Evolutionary conservation across 2,797 vertebrate species (phyloP).

Genomic region (Prionace glauca): DNA sequence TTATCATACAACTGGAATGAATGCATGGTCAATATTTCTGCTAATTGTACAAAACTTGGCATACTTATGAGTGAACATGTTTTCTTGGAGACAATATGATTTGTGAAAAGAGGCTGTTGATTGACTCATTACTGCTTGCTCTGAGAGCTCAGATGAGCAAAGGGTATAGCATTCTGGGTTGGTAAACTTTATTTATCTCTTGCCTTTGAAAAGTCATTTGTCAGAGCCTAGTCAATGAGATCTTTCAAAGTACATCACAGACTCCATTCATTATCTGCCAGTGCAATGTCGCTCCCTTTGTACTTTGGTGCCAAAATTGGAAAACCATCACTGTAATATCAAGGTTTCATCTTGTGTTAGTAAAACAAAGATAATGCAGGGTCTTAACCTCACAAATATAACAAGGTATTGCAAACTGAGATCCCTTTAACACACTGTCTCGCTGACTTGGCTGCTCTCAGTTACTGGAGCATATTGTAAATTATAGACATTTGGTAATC

Average conservation of each 20-base stretch:
- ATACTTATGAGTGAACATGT: not conserved
- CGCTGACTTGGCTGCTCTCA: not conserved
- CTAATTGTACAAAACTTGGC: not conserved
- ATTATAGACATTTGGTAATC: not conserved
- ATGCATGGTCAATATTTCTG: not conserved
- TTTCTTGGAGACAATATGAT: not conserved
- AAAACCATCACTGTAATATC: not conserved
- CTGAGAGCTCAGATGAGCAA: not conserved
- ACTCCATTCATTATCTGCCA: slow-evolving; percentile 23
- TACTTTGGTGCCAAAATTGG: not conserved
- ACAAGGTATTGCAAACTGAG: not conserved
- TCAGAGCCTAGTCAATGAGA: slow-evolving; percentile 11
- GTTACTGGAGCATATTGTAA: not conserved
- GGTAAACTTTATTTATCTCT: slow-evolving; percentile 2
- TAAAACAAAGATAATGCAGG: not conserved
- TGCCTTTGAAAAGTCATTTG: slow-evolving; percentile 1
- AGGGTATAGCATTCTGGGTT: not conserved
- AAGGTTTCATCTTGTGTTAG: not conserved
- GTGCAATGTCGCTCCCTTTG: not conserved
- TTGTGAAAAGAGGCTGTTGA: not conserved
- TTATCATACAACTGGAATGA: no score
- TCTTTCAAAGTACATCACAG: slow-evolving; percentile 11
- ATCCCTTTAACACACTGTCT: not conserved
- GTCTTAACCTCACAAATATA: not conserved
- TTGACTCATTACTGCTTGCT: not conserved